phyloP scores from a whole-genome alignment of 2,797 vertebrate genomes.

The Cynopterus sphinx region DNA sequence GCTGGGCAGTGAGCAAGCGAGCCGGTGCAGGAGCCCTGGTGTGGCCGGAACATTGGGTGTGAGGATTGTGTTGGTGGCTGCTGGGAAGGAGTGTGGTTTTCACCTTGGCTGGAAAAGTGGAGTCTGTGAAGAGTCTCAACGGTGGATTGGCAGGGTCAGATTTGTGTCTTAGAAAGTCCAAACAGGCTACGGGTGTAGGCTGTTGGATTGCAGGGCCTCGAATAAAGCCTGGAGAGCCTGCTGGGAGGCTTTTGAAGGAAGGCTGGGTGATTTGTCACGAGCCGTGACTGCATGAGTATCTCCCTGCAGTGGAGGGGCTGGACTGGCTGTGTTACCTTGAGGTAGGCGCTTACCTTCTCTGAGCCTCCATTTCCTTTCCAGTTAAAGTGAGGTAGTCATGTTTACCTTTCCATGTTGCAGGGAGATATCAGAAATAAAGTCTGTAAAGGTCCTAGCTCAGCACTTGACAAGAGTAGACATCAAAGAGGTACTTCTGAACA shows the following conservation, averaged over 20 bases:
- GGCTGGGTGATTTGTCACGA: not conserved
- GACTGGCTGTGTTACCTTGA: not conserved
- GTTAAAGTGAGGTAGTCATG: not conserved
- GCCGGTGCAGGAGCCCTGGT: not conserved
- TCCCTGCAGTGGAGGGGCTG: too few species aligned
- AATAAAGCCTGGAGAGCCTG: not conserved
- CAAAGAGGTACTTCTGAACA: not conserved
- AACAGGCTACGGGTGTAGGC: not conserved
- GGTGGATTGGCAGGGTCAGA: not conserved
- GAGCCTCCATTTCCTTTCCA: not conserved
- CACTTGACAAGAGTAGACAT: not conserved
- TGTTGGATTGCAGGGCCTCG: not conserved
- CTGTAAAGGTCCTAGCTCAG: not conserved
- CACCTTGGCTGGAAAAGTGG: not conserved
- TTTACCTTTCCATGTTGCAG: not conserved
- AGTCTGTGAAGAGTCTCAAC: not conserved
- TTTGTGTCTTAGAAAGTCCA: not conserved
- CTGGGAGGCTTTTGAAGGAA: not conserved
- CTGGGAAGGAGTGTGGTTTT: not conserved
- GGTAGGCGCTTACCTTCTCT: not conserved
- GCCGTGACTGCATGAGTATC: not conserved
- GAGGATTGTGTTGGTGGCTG: fast-evolving
- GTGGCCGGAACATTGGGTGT: fast-evolving
- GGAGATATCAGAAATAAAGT: not conserved
- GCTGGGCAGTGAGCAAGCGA: not conserved